Conservation (phyloP, 2,113 vertebrate genomes). For the Machaerirhynchus nigripectus region DNA sequence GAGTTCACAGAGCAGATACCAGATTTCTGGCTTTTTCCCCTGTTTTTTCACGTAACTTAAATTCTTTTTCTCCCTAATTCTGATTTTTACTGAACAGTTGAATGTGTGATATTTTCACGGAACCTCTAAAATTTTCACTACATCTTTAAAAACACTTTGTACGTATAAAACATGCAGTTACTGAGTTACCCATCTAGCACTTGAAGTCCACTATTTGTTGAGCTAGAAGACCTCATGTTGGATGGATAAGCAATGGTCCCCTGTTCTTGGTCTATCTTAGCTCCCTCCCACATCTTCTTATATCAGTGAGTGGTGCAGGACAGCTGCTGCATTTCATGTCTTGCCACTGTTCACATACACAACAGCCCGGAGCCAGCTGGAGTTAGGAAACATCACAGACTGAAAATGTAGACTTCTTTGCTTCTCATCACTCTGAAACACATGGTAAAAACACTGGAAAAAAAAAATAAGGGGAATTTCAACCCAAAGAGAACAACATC, state of each 20-base stretch:
- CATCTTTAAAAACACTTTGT: rapidly evolving
- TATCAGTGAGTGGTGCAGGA: background rate
- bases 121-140: background rate
- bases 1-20: background rate
- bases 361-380: background rate
- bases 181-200: background rate
- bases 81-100: background rate
- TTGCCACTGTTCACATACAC: background rate
- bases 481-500: background rate
- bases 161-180: background rate
- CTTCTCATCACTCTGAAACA: background rate
- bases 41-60: background rate
- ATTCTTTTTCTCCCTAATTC: background rate
- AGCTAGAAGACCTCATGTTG: background rate
- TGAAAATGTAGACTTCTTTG: background rate
- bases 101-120: background rate
- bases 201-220: background rate
- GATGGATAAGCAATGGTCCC: background rate
- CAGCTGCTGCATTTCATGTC: background rate
- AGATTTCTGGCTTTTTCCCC: background rate
- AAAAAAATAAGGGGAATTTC: background rate
- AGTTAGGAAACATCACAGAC: background rate
- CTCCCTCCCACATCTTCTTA: background rate
- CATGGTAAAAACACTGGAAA: background rate
- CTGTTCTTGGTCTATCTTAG: background rate